A percentile compares a stretch with the other conserved stretches of the same genome.
phyloP scores from a whole-genome alignment of 2,888 invertebrate species.

The Lysandra bellargus region DNA sequence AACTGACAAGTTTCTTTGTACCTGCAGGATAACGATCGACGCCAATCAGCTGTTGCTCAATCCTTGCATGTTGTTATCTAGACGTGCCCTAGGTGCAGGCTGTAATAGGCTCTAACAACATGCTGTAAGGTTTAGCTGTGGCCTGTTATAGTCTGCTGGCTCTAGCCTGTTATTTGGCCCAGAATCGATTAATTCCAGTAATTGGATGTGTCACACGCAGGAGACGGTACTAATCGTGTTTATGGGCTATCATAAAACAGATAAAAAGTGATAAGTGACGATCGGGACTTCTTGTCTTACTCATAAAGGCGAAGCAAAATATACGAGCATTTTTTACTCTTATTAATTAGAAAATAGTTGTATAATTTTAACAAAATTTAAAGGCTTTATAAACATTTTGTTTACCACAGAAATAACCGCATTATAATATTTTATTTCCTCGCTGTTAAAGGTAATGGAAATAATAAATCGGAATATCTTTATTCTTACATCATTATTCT shows the following conservation, averaged over 20 bases:
- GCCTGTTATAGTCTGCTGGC: not conserved
- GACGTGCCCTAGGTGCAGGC: not conserved
- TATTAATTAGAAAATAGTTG: no score
- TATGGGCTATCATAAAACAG: not conserved
- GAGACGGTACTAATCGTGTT: not conserved
- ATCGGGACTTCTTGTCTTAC: not conserved
- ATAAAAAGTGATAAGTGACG: not conserved
- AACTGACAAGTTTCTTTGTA: slow-evolving; percentile 7
- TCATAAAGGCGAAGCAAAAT: no score
- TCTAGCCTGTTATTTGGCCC: slow-evolving; percentile 5
- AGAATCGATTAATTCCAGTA: not conserved
- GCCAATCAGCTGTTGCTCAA: slow-evolving; percentile 1
- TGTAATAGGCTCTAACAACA: not conserved
- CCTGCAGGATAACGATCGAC: slow-evolving; percentile 2
- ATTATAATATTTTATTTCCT: not conserved
- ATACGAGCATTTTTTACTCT: no score
- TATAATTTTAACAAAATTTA: no score
- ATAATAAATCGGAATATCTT: not conserved
- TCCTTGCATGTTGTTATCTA: slow-evolving; percentile 1
- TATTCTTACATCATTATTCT: not conserved
- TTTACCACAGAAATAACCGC: not conserved
- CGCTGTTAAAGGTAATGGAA: not conserved
- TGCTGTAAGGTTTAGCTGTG: not conserved
- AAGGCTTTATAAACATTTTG: not conserved
- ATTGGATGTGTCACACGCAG: slow-evolving; percentile 14